Evolutionary conservation across 2,888 invertebrate genomes (phyloP).

Genomic region (Phengaris alcon): DNA sequence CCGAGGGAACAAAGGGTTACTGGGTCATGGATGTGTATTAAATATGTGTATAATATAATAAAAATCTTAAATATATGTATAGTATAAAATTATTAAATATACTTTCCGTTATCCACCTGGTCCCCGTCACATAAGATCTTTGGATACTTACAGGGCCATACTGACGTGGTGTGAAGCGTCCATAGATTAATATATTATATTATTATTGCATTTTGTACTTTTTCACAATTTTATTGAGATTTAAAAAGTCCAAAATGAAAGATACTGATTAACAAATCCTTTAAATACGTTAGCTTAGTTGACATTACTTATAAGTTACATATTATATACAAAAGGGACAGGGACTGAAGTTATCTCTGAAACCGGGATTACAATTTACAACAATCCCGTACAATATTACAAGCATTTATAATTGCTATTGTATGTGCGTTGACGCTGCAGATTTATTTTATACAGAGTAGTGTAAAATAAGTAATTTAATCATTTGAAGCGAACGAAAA

Average conservation of each 20-base stretch:
- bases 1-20: no score
- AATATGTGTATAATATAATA: no score
- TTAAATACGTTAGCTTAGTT: neutral
- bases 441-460: neutral
- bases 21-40: no score
- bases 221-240: neutral
- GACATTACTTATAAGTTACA: neutral
- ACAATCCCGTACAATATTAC: conserved; percentile 10
- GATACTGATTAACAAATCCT: neutral
- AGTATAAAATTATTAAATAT: no score
- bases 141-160: no score
- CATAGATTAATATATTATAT: no score
- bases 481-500: no score
- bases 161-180: no score
- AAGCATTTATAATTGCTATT: neutral
- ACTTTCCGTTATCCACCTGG: no score
- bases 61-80: no score
- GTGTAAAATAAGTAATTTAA: no score
- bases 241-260: neutral
- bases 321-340: neutral
- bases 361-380: neutral
- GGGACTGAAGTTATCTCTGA: neutral
- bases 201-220: neutral
- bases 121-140: no score
- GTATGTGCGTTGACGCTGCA: neutral